phyloP scores from a whole-genome alignment of 2,888 invertebrate species.

The Polymixis flavicincta region DNA sequence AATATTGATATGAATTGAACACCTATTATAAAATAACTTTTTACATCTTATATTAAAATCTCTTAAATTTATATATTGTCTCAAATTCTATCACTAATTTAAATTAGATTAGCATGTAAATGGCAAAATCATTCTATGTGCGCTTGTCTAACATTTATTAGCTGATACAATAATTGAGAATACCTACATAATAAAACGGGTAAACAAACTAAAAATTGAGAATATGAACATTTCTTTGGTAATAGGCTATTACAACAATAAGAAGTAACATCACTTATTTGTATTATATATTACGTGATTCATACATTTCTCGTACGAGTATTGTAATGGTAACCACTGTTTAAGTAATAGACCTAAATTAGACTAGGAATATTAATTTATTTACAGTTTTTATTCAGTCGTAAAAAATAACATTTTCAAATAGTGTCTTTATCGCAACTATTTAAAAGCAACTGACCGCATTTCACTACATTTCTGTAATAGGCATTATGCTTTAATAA shows the following conservation, averaged over 20 bases:
- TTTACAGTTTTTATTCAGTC: conserved; percentile 83
- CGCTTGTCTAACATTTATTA: conserved; percentile 50
- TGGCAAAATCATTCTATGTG: conserved; percentile 63
- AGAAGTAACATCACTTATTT: conserved; percentile 49
- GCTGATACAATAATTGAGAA: conserved; percentile 18
- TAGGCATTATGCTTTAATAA: not conserved
- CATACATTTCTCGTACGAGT: conserved; percentile 45
- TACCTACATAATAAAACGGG: conserved; percentile 11
- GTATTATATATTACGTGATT: conserved; percentile 29
- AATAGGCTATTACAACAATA: conserved; percentile 36
- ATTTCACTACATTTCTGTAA: conserved; percentile 16
- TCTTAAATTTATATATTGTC: conserved; percentile 85
- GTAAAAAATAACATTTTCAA: conserved; percentile 69
- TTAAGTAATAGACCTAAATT: conserved; percentile 77
- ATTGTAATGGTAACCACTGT: conserved; percentile 66
- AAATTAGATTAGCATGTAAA: conserved; percentile 54
- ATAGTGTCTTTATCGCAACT: conserved; percentile 55
- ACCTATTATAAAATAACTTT: conserved; percentile 64
- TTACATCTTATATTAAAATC: conserved; percentile 63
- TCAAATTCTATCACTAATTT: conserved; percentile 78
- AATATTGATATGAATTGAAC: conserved; percentile 71
- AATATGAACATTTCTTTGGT: conserved; percentile 65
- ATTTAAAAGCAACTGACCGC: conserved; percentile 55
- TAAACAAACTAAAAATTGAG: conserved; percentile 21
- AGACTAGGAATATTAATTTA: conserved; percentile 78